Percentiles rank a stretch among this genome's conserved stretches.
These are phyloP conservation scores for Catostylus mosaicus DNA, from an alignment of 30 jellyfish, hydroid and myxozoan genomes.

Conservation along the genomic window DNA sequence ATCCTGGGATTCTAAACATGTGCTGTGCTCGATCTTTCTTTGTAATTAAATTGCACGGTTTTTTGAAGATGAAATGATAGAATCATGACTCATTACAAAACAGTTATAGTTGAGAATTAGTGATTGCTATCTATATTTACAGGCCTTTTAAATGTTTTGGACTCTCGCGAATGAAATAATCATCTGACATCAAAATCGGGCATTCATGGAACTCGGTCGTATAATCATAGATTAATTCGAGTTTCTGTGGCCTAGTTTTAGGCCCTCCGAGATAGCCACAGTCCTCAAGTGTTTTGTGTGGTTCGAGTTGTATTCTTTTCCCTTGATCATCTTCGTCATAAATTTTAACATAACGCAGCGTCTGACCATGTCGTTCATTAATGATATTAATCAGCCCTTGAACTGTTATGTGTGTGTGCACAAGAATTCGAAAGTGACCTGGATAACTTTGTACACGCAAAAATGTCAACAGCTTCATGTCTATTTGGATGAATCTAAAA, in stretches of 20 bases:
- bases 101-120: background rate
- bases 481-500: slow-evolving; percentile 62
- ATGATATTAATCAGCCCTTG: slow-evolving; percentile 63
- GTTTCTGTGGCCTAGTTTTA: slow-evolving; percentile 54
- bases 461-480: slow-evolving; percentile 54
- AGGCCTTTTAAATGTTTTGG: slow-evolving; percentile 18
- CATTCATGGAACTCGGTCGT: slow-evolving; percentile 73
- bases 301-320: slow-evolving; percentile 33
- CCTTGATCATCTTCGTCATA: slow-evolving; percentile 57
- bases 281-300: slow-evolving; percentile 60
- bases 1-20: too few relatives aligned
- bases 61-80: too few relatives aligned
- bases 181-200: slow-evolving; percentile 64
- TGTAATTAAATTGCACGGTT: too few relatives aligned
- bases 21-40: too few relatives aligned
- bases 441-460: slow-evolving; percentile 58
- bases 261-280: slow-evolving; percentile 78
- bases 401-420: slow-evolving; percentile 69
- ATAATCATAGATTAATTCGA: slow-evolving; percentile 54
- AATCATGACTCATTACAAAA: background rate
- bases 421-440: slow-evolving; percentile 64
- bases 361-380: slow-evolving; percentile 58
- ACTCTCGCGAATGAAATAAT: slow-evolving; percentile 50
- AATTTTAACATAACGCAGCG: slow-evolving; percentile 44
- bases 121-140: background rate